These are phyloP conservation scores for Nothura maculosa DNA, from an alignment of 2,797 vertebrate species.

Conservation along the genomic window DNA sequence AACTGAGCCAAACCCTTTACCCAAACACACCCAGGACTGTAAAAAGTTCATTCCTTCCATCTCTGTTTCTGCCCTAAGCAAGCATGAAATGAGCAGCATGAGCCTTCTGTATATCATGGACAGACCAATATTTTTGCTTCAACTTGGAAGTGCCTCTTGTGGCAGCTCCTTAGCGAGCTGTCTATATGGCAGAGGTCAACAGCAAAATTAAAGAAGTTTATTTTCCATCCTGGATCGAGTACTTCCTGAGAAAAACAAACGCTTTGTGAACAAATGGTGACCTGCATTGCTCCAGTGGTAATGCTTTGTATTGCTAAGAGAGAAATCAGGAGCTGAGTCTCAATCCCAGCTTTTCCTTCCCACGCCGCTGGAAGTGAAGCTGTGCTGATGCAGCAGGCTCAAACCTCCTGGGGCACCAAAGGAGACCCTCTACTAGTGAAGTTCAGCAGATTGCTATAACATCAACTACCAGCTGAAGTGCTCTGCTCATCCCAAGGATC, in stretches of 20 bases:
- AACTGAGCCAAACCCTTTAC: conserved; percentile 28
- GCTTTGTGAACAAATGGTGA: background rate
- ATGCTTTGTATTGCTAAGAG: background rate
- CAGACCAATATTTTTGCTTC: background rate
- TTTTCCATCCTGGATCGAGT: background rate
- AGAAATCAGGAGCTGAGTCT: background rate
- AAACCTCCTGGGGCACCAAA: background rate
- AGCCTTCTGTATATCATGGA: background rate
- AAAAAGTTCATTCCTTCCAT: conserved; percentile 31
- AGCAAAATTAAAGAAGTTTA: conserved; percentile 2
- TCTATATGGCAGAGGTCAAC: background rate
- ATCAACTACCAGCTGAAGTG: background rate
- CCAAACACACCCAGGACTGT: conserved; percentile 25
- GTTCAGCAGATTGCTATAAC: background rate
- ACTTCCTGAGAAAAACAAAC: conserved; percentile 48
- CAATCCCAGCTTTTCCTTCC: conserved; percentile 9
- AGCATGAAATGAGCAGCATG: background rate
- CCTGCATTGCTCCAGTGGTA: background rate
- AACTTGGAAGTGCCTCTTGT: background rate
- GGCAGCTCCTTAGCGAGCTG: background rate
- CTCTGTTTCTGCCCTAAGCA: background rate
- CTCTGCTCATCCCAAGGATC: background rate
- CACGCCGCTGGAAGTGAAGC: background rate
- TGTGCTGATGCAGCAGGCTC: conserved; percentile 8
- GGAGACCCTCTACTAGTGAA: background rate